phyloP scores from a whole-genome alignment of 1,140 invertebrate genomes.

The Drosophila ironensis region DNA sequence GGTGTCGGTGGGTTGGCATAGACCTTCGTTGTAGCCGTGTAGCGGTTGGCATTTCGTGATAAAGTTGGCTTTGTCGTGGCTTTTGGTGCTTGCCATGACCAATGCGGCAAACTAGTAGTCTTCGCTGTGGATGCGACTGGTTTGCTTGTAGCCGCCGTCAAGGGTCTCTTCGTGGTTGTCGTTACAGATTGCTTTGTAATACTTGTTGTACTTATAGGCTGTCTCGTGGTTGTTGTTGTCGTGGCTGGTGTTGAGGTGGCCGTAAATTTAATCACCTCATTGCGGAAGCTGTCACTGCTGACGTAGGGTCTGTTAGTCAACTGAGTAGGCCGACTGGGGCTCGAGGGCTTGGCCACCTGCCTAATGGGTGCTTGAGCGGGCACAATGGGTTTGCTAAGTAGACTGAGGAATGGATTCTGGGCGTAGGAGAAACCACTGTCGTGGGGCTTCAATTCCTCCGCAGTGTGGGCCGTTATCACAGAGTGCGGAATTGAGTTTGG shows the following conservation, averaged over 20 bases:
- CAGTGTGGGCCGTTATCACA: not conserved
- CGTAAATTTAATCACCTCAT: conserved; percentile 65
- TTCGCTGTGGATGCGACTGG: conserved; percentile 14
- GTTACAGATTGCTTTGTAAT: conserved; percentile 25
- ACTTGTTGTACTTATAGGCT: not conserved
- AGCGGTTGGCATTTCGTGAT: conserved; percentile 25
- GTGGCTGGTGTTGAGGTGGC: conserved; percentile 39
- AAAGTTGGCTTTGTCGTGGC: conserved; percentile 11
- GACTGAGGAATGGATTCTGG: conserved; percentile 46
- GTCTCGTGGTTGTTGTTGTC: conserved; percentile 17
- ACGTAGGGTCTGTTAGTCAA: conserved; percentile 35
- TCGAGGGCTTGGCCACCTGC: conserved; percentile 1
- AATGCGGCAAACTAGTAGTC: conserved; percentile 17
- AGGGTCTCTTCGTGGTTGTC: conserved; percentile 19
- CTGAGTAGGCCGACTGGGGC: conserved; percentile 11
- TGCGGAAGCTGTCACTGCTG: conserved; percentile 60
- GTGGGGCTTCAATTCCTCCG: conserved; percentile 1
- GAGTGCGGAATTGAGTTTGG: conserved; percentile 5
- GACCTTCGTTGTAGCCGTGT: conserved; percentile 12
- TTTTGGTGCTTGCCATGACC: conserved; percentile 39
- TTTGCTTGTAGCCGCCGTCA: conserved; percentile 19
- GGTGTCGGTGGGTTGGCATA: not conserved
- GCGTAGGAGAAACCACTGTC: conserved; percentile 14
- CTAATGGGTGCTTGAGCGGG: conserved; percentile 16
- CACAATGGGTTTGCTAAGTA: conserved; percentile 28